These are phyloP conservation scores for Lymantria dispar DNA, from an alignment of 2,888 invertebrate species.

Conservation along the genomic window DNA sequence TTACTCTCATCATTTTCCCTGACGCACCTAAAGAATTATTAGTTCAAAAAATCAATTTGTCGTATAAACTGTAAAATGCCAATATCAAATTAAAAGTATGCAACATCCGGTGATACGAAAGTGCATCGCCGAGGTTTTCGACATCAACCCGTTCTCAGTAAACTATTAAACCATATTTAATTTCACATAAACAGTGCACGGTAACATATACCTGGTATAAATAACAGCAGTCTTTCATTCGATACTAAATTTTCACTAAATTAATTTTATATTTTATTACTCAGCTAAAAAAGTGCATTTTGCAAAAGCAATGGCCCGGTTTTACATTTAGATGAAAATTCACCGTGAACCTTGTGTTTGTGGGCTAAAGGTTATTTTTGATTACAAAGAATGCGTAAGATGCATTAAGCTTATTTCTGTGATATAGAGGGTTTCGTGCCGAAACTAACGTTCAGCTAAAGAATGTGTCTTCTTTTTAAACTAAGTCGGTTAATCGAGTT, in stretches of 20 bases:
- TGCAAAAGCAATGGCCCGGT: slow-evolving; percentile 35
- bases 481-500: slow-evolving; percentile 58
- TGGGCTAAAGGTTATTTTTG: slow-evolving; percentile 18
- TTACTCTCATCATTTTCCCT: too few relatives aligned
- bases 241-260: slow-evolving; percentile 42
- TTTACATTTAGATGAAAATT: slow-evolving; percentile 21
- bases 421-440: slow-evolving; percentile 74
- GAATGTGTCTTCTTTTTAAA: slow-evolving; percentile 73
- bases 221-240: slow-evolving; percentile 57
- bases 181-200: slow-evolving; percentile 69
- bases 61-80: background rate
- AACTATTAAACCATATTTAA: slow-evolving; percentile 77
- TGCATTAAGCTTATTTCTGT: slow-evolving; percentile 56
- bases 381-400: slow-evolving; percentile 35
- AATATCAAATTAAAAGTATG: slow-evolving; percentile 11
- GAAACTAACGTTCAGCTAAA: slow-evolving; percentile 74
- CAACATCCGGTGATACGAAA: slow-evolving; percentile 34
- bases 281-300: slow-evolving; percentile 44
- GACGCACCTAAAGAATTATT: too few relatives aligned
- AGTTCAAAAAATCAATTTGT: too few relatives aligned
- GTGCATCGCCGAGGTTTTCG: slow-evolving; percentile 48
- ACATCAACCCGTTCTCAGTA: slow-evolving; percentile 62
- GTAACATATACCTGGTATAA: slow-evolving; percentile 68
- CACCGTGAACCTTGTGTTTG: slow-evolving; percentile 18
- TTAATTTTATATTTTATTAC: slow-evolving; percentile 53